Percentiles rank a stretch among this genome's conserved stretches.
Conservation (phyloP, 2,888 invertebrate genomes). For the Lampropteryx suffumata region DNA sequence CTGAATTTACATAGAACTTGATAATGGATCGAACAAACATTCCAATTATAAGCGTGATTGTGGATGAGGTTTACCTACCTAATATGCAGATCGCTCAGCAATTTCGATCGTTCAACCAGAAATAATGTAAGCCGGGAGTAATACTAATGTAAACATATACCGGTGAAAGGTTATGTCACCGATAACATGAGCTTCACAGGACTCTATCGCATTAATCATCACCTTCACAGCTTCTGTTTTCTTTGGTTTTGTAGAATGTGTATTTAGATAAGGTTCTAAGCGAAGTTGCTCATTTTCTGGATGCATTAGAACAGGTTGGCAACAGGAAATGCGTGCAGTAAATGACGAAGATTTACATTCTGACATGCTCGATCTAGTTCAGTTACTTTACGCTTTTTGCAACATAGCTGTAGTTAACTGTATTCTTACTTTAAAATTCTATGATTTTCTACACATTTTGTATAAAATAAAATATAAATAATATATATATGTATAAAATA, state of each 20-base stretch:
- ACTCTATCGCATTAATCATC: background rate
- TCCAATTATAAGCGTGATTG: slow-evolving; percentile 32
- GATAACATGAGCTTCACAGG: background rate
- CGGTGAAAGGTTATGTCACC: background rate
- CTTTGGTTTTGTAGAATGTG: background rate
- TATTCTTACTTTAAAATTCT: too few species aligned
- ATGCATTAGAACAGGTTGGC: slow-evolving; percentile 47
- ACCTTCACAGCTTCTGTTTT: background rate
- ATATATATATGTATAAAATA: too few species aligned
- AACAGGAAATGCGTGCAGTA: slow-evolving; percentile 69
- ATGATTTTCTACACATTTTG: too few species aligned
- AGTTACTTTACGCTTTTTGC: slow-evolving; percentile 34
- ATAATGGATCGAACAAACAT: slow-evolving; percentile 32
- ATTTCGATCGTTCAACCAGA: slow-evolving; percentile 16
- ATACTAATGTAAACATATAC: slow-evolving; percentile 38
- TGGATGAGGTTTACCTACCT: slow-evolving; percentile 27
- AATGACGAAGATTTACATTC: slow-evolving; percentile 68
- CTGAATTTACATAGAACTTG: slow-evolving; percentile 33
- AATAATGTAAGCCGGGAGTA: slow-evolving; percentile 21
- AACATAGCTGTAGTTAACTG: slow-evolving; percentile 5
- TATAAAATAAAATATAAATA: too few species aligned
- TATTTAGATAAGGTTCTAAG: background rate
- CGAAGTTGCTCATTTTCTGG: slow-evolving; percentile 30
- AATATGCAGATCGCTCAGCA: slow-evolving; percentile 4
- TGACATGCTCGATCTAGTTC: slow-evolving; percentile 48